Evolutionary conservation across 1,140 invertebrate species (phyloP), one percentile per base, ranked within the genome.

Genomic region (Aphis craccivora): DNA sequence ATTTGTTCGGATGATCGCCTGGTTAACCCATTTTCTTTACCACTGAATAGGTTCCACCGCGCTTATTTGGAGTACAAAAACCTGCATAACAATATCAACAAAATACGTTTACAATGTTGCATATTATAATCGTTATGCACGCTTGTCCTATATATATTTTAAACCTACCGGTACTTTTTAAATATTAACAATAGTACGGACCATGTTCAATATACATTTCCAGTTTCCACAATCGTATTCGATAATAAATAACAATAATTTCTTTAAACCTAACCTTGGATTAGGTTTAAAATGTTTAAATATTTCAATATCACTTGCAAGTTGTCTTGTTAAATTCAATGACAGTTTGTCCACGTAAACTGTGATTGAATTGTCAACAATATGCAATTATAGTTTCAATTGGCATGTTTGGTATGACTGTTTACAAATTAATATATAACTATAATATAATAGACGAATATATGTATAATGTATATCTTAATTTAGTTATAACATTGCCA

Each of bases 1-100:
- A 84, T 84, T 84, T 40, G 83, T 84, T 84, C 37, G 83, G 83
- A 84, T 84, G 83, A 84, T 84, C 83, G 81, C 35, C 81, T 83
- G 35, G 81, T 37, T 83, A 83, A 83, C 81, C 81, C 81, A 83
- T 83, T 83, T 67, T 76, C 60, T 76, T 18, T n/a, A 76, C 30
- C 60, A 76, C 30, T 14, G 60, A n/a, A n/a, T n/a, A 51, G 48
- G 48, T 11, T 51, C 48, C 60, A n/a, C 60, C 60, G 60, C 60
- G n/a, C 5, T 76, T 76, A 30, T 76, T 76, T 18, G 14, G 60
- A 76, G 14, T n/a, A 67, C 60, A n/a, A 76, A 76, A n/a, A 76
- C 60, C 60, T 76, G n/a, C 60, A 76, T 76, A 76, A 76, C 60
- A 76, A n/a, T 76, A 76, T 76, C 14, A 76, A 76, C 60, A 76